Evolutionary conservation across 2,797 vertebrate species (phyloP).

Genomic region (Typhlichthys eigenmanni): DNA sequence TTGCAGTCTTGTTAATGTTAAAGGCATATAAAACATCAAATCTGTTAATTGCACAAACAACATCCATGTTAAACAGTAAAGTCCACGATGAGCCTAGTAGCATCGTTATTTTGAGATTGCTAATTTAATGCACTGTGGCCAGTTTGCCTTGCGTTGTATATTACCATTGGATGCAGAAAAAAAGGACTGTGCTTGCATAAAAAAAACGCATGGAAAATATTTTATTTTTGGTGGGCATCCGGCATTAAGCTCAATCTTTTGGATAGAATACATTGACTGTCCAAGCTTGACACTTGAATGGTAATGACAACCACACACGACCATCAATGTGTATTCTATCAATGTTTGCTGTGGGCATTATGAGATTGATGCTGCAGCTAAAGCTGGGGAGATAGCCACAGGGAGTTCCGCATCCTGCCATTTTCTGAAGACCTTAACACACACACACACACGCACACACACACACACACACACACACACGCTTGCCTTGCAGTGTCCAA

Average conservation of each 20-base stretch:
- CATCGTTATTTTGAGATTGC: too few species aligned
- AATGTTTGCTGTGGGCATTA: slow-evolving; percentile 58
- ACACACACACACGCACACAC: slow-evolving; percentile 15
- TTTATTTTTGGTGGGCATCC: slow-evolving; percentile 7
- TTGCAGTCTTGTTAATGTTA: too few species aligned
- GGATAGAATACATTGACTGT: slow-evolving; percentile 48
- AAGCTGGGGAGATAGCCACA: slow-evolving; percentile 58
- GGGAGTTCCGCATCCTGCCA: slow-evolving; percentile 78
- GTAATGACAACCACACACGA: slow-evolving; percentile 52
- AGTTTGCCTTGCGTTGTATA: too few species aligned
- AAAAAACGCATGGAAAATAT: background rate
- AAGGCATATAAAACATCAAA: too few species aligned
- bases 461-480: slow-evolving; percentile 40
- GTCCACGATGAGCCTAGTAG: too few species aligned
- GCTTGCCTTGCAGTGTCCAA: slow-evolving; percentile 4
- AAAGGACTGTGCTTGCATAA: background rate
- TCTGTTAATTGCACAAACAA: too few species aligned
- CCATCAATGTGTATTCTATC: slow-evolving; percentile 53
- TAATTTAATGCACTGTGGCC: too few species aligned
- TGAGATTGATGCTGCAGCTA: slow-evolving; percentile 66
- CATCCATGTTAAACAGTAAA: too few species aligned
- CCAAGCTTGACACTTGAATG: slow-evolving; percentile 48
- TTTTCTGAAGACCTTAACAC: slow-evolving; percentile 63
- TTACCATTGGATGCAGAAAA: too few species aligned
- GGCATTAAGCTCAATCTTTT: slow-evolving; percentile 22